These are phyloP conservation scores for Thera obeliscata DNA, from an alignment of 2,888 invertebrate genomes.

Conservation along the genomic window DNA sequence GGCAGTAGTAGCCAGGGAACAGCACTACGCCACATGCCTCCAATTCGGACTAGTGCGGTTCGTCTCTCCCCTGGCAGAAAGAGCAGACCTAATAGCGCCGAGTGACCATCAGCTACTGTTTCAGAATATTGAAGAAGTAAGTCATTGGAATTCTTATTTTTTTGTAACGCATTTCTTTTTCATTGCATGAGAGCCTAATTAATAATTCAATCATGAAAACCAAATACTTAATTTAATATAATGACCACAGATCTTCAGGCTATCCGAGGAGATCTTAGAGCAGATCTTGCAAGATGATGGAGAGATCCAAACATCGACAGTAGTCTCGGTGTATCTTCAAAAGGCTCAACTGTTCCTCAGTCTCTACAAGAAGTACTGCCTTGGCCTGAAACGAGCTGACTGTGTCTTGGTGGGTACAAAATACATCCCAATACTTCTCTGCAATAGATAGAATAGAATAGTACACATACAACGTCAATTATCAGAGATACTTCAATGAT, in stretches of 20 bases:
- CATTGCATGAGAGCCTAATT: no score
- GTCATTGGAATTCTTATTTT: conserved; percentile 3
- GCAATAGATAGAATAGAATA: no score
- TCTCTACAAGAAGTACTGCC: conserved; percentile 92
- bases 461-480: no score
- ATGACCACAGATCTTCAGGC: conserved; percentile 84
- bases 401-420: conserved; percentile 88
- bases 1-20: conserved; percentile 90
- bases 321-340: conserved; percentile 88
- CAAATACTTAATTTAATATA: background rate
- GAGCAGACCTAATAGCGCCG: conserved; percentile 90
- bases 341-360: conserved; percentile 90
- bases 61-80: conserved; percentile 89
- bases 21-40: conserved; percentile 90
- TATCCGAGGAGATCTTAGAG: conserved; percentile 93
- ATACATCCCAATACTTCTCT: no score
- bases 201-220: background rate
- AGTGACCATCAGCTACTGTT: conserved; percentile 92
- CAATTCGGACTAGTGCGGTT: conserved; percentile 92
- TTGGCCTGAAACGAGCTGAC: conserved; percentile 93
- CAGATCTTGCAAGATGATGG: conserved; percentile 89
- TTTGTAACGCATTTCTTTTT: no score
- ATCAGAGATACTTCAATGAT: no score
- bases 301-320: conserved; percentile 87
- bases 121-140: conserved; percentile 93